Percentiles rank a stretch among this genome's conserved stretches.
These are phyloP conservation scores for Paedocypris sp. DNA, from an alignment of 2,113 vertebrate species.

Conservation along the genomic window DNA sequence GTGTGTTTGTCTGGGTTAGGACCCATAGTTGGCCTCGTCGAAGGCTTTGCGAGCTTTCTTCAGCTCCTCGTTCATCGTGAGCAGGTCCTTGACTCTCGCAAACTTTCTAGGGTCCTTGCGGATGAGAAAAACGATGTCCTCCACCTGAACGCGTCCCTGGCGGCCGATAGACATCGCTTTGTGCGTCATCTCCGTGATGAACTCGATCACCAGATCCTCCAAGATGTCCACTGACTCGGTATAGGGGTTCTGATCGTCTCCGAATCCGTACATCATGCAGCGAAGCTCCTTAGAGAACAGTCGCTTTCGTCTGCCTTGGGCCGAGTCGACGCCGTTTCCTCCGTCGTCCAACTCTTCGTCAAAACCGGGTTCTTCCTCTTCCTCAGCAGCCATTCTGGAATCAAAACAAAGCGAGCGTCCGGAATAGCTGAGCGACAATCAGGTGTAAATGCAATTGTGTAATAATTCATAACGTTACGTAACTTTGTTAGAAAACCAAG, in stretches of 20 bases:
- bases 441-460: not conserved
- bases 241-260: conserved; percentile 97
- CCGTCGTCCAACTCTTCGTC: conserved; percentile 86
- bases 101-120: conserved; percentile 95
- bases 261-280: conserved; percentile 99
- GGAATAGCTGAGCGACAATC: not conserved
- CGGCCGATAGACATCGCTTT: conserved; percentile 97
- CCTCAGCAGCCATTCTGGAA: conserved; percentile 57
- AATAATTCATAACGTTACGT: not conserved
- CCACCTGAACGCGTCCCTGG: conserved; percentile 94
- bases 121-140: conserved; percentile 95
- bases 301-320: conserved; percentile 80
- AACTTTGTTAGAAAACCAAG: too few relatives aligned
- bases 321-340: conserved; percentile 67
- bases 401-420: not conserved
- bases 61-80: conserved; percentile 96
- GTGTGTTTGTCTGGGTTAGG: conserved; percentile 51
- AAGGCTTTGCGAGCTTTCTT: conserved; percentile 95
- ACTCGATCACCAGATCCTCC: conserved; percentile 95
- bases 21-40: conserved; percentile 95
- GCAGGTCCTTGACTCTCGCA: conserved; percentile 90
- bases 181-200: conserved; percentile 98
- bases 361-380: conserved; percentile 64
- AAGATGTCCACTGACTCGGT: conserved; percentile 96
- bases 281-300: conserved; percentile 94